A percentile compares a stretch with the other conserved stretches of the same genome.
Evolutionary conservation across 2,113 vertebrate species (phyloP).

Genomic region (Peromyscus polionotus): DNA sequence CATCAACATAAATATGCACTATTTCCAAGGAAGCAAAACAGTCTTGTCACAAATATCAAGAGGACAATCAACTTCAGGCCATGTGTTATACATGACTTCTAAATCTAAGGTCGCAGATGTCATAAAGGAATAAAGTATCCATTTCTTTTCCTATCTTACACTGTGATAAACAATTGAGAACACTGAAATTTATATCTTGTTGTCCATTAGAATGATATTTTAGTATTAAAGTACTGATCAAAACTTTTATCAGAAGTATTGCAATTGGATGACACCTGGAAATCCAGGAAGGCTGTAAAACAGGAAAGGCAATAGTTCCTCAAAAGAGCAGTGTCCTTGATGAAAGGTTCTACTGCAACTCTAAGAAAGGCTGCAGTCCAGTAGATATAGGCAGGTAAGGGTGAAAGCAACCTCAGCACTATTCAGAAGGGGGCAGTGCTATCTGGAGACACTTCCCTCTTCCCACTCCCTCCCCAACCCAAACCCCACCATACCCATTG

Average conservation of each 20-base stretch:
- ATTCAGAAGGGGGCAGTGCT: background rate
- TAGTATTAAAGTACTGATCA: background rate
- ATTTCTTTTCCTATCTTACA: background rate
- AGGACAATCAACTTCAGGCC: background rate
- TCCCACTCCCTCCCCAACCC: background rate
- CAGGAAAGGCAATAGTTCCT: background rate
- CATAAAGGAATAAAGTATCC: background rate
- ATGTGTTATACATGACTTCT: conserved; percentile 22
- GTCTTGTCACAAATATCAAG: background rate
- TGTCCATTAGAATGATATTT: conserved; percentile 1
- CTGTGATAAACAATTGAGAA: background rate
- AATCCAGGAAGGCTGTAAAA: background rate
- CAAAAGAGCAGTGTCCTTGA: background rate
- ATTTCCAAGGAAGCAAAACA: background rate
- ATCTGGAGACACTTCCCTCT: background rate
- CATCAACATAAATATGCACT: background rate
- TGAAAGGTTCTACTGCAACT: background rate
- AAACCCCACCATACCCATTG: background rate
- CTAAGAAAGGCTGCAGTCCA: background rate
- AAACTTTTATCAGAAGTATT: background rate
- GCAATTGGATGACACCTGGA: background rate
- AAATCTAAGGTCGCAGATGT: background rate
- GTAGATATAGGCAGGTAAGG: background rate
- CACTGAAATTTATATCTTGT: background rate
- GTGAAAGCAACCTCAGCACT: background rate